Evolutionary conservation across 2,888 invertebrate genomes (phyloP), one percentile per base, ranked within the genome.

Genomic region (Macroteleia sp.): DNA sequence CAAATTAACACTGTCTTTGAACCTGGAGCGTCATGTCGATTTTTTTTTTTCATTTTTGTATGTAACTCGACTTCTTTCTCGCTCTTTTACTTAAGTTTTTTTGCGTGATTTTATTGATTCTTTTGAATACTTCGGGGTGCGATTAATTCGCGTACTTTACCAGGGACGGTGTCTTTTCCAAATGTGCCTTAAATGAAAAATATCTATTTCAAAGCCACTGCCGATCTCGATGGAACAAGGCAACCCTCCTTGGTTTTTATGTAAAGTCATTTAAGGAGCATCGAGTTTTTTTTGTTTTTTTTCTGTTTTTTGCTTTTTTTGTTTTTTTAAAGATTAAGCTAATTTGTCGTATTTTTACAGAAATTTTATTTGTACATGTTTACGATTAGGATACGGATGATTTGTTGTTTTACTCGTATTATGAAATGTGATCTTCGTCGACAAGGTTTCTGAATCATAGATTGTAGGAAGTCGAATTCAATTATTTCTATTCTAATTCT

Each of bases 1-100:
- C 90, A 90, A 91, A 84, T 87, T 87, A 91, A 91, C 91, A 90
- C 86, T 85, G 86, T 87, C 88, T 89, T 88, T 86, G 86, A 85
- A 85, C 85, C 77, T 77, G 34, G 71, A 67, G 67, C 54, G 39
- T 32, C 54, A 34, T 16, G 30, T 57, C 48, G 46, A 46, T 30
- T 70, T 36, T 67, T 42, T 42, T 12, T 30, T 14, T 22, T 42
- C 39, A n/a, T 36, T 52, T 56, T 57, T 52, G 19, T 39, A 32
- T 71, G 12, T 62, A 30, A 46, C 44, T 64, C 36, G 22, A 28
- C 17, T 56, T 28, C 20, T 30, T 22, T 44, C 20, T 54, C 17
- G 6, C 34, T 71, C 54, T 56, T 25, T 48, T 71, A n/a, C 50
- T 57, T 48, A 34, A 66, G 30, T 52, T 48, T 56, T 34, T 73